These are phyloP conservation scores for Lissocephala sabroskyi DNA, from an alignment of 2,888 invertebrate species.

Conservation along the genomic window DNA sequence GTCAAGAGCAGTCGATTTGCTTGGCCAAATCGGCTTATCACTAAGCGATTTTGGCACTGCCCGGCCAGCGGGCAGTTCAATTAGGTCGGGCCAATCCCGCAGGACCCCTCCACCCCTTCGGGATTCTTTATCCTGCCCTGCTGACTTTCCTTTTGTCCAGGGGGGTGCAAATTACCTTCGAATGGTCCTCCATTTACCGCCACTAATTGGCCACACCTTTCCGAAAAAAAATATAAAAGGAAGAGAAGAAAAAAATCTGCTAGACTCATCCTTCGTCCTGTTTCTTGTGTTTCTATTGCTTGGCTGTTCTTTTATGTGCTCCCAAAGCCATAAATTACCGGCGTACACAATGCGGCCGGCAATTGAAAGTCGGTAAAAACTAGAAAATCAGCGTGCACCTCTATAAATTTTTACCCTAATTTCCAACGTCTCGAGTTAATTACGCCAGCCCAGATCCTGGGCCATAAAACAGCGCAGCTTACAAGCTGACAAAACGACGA, in stretches of 20 bases:
- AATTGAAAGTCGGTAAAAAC: slow-evolving; percentile 32
- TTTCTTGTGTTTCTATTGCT: too few species aligned
- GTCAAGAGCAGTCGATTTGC: slow-evolving; percentile 49
- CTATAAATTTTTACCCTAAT: slow-evolving; percentile 59
- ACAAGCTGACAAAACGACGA: slow-evolving; percentile 56
- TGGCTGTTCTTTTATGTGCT: too few species aligned
- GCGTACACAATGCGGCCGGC: slow-evolving; percentile 10
- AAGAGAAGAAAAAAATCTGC: slow-evolving; percentile 35
- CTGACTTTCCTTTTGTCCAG: neutral
- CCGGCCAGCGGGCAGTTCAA: slow-evolving; percentile 65
- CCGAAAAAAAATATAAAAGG: too few species aligned
- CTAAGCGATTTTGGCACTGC: slow-evolving; percentile 64
- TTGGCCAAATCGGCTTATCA: slow-evolving; percentile 69
- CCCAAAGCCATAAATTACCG: slow-evolving; percentile 17
- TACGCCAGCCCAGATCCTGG: slow-evolving; percentile 39
- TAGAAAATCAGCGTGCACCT: slow-evolving; percentile 43
- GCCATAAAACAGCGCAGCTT: slow-evolving; percentile 54
- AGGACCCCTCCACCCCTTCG: neutral
- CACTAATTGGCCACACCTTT: slow-evolving; percentile 56
- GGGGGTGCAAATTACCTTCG: slow-evolving; percentile 31
- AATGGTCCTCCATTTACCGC: slow-evolving; percentile 24
- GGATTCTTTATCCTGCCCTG: neutral
- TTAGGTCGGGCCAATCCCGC: too few species aligned
- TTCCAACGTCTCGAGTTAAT: slow-evolving; percentile 40
- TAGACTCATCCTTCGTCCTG: too few species aligned